phyloP scores from a whole-genome alignment of 2,113 vertebrate genomes.

The Pangasianodon gigas region DNA sequence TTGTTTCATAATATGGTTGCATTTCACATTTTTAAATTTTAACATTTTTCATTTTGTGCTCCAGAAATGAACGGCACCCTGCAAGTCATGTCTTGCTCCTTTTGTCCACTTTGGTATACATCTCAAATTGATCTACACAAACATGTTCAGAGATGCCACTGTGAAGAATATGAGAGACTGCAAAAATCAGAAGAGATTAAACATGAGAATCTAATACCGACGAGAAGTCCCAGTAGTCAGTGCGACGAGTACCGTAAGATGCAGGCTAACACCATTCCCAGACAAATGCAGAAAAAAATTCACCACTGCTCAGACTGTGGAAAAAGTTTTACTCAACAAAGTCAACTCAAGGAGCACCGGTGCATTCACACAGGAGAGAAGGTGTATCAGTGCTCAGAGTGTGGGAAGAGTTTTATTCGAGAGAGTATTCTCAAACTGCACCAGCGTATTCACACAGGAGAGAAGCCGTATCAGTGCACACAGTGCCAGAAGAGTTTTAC shows the following conservation, averaged over 20 bases:
- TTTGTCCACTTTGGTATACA: neutral
- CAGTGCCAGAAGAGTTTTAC: neutral
- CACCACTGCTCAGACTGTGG: neutral
- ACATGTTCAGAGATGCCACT: neutral
- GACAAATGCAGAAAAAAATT: neutral
- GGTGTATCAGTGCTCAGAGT: neutral
- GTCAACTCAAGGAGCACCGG: neutral
- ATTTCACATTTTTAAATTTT: no score
- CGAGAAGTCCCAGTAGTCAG: neutral
- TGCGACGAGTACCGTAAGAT: neutral
- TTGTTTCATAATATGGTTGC: no score
- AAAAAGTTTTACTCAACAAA: neutral
- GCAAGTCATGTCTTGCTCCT: neutral
- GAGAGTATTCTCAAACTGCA: neutral
- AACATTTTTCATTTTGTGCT: neutral
- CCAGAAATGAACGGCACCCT: neutral
- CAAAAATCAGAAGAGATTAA: neutral
- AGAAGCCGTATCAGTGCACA: neutral
- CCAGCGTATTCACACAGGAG: neutral
- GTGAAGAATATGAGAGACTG: neutral
- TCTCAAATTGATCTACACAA: neutral
- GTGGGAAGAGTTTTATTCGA: neutral
- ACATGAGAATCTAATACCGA: neutral
- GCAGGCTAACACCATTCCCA: neutral
- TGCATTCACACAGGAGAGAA: neutral